These are phyloP conservation scores for Sturnira hondurensis DNA, from an alignment of 2,113 vertebrate genomes.

Conservation along the genomic window DNA sequence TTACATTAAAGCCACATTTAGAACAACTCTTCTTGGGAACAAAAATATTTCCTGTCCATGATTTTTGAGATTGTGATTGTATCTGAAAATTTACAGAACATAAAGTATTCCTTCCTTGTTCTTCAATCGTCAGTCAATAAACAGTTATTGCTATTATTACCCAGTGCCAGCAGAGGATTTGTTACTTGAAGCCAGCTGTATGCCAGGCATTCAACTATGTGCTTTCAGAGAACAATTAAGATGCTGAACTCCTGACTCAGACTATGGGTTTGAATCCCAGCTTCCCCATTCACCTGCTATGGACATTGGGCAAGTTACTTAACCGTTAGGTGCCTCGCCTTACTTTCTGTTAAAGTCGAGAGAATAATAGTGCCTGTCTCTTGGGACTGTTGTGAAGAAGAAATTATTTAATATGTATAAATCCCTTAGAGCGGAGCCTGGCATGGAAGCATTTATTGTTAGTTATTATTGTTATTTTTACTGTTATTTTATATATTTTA, in stretches of 20 bases:
- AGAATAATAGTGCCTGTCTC: background rate
- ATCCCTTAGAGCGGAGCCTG: background rate
- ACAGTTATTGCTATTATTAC: background rate
- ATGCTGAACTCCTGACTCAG: background rate
- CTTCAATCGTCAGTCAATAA: background rate
- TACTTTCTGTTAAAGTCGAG: background rate
- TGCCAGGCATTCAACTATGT: background rate
- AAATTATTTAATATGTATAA: background rate
- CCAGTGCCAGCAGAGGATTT: background rate
- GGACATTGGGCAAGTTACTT: background rate
- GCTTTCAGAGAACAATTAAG: background rate
- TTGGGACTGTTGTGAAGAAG: background rate
- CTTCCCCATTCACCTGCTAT: background rate
- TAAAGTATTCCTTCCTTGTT: background rate
- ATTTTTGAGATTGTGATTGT: background rate
- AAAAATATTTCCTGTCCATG: background rate
- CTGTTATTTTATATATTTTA: background rate
- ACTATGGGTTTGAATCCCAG: background rate
- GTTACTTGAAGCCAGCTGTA: background rate
- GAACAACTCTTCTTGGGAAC: slow-evolving; percentile 17
- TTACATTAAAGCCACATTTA: slow-evolving; percentile 3
- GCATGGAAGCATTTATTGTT: background rate
- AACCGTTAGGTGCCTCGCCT: background rate
- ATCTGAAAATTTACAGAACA: background rate
- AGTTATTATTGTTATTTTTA: background rate